These are phyloP conservation scores for Siderastrea radians DNA, from an alignment of 92 coral and sea anemone genomes.

Conservation along the genomic window DNA sequence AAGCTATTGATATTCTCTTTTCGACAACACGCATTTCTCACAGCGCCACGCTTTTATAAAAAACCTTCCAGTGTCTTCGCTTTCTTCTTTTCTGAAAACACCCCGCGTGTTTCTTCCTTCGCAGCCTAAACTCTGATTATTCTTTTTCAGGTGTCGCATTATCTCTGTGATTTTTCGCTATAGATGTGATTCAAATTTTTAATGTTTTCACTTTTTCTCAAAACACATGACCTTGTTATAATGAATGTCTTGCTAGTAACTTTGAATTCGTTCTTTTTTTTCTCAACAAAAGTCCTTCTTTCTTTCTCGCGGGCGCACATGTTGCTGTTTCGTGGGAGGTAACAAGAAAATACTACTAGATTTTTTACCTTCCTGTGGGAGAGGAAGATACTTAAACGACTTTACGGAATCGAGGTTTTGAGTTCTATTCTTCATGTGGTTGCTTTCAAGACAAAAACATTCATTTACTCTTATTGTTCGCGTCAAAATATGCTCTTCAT, in stretches of 20 bases:
- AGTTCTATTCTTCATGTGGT: slow-evolving; percentile 1
- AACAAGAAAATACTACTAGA: neutral
- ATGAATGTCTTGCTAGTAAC: slow-evolving; percentile 16
- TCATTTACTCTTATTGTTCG: slow-evolving; percentile 21
- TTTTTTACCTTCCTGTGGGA: neutral
- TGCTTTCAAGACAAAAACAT: neutral
- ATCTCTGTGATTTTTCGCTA: neutral
- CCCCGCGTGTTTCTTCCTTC: neutral
- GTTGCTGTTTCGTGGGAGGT: slow-evolving; percentile 2
- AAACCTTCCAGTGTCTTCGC: neutral
- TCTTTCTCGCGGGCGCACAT: slow-evolving; percentile 27
- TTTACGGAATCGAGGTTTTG: neutral
- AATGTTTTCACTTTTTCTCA: slow-evolving; percentile 21
- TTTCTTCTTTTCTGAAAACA: neutral
- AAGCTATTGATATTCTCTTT: neutral
- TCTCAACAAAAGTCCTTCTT: slow-evolving; percentile 6
- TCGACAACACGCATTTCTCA: neutral
- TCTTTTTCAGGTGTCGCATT: neutral
- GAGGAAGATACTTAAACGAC: neutral
- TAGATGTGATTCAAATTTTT: neutral
- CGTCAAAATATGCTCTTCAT: slow-evolving; percentile 7
- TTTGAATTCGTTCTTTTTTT: slow-evolving; percentile 22
- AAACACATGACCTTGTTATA: slow-evolving; percentile 22
- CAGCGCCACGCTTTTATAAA: slow-evolving; percentile 1
- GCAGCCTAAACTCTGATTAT: neutral